Evolutionary conservation across 2,113 vertebrate species (phyloP).

Genomic region (Zeus faber): DNA sequence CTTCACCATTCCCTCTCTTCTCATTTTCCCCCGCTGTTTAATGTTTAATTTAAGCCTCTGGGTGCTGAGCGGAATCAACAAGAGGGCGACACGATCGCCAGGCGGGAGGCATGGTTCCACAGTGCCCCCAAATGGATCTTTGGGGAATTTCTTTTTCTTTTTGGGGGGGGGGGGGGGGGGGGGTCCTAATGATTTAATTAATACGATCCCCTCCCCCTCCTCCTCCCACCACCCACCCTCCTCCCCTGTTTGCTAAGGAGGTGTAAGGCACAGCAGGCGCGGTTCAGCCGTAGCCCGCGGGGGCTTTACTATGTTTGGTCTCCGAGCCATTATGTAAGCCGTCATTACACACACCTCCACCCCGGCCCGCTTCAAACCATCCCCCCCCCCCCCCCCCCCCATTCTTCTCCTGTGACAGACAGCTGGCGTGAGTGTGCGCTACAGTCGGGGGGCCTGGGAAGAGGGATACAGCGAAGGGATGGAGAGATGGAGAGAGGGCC

Average conservation of each 20-base stretch:
- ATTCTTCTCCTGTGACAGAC: conserved; percentile 23
- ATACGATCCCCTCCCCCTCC: too few species aligned
- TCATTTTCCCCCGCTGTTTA: conserved; percentile 44
- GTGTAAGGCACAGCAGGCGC: conserved; percentile 9
- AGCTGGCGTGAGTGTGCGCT: conserved; percentile 14
- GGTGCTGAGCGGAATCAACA: conserved; percentile 46
- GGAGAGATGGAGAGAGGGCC: not conserved
- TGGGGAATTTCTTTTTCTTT: not conserved
- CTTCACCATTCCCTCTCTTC: not conserved
- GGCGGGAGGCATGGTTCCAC: conserved; percentile 51
- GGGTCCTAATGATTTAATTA: too few species aligned
- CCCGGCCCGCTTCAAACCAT: not conserved
- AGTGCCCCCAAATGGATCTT: conserved; percentile 62
- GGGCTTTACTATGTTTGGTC: conserved; percentile 54
- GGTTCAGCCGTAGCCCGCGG: conserved; percentile 27
- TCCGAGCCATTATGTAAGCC: conserved; percentile 40
- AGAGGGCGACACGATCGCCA: not conserved
- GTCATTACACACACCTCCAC: conserved; percentile 28
- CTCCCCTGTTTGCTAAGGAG: conserved; percentile 27
- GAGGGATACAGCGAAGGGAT: conserved; percentile 3
- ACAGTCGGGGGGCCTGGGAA: not conserved
- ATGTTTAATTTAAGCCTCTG: conserved; percentile 65
- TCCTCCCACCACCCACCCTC: too few species aligned
- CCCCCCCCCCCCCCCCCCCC: not conserved
- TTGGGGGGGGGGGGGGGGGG: too few species aligned